phyloP scores from a whole-genome alignment of 2,797 vertebrate genomes.

The Molossus molossus region DNA sequence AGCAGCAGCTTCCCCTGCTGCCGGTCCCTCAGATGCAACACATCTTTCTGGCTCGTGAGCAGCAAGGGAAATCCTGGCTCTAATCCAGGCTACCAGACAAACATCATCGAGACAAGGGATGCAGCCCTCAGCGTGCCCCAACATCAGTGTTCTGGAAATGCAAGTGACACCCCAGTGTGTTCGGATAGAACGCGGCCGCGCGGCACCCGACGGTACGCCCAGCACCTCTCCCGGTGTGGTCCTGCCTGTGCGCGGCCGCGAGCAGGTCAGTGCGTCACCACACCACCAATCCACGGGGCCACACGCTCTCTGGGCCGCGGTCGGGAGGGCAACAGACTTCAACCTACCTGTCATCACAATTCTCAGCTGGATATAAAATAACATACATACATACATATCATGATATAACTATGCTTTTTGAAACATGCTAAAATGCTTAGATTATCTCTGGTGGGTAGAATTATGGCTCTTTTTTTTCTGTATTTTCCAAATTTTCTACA shows the following conservation, averaged over 20 bases:
- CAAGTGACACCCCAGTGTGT: neutral
- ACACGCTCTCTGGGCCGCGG: neutral
- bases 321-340: neutral
- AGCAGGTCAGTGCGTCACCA: neutral
- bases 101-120: neutral
- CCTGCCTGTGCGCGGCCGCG: neutral
- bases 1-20: neutral
- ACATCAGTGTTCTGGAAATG: constrained; percentile 23
- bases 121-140: neutral
- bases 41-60: neutral
- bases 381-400: neutral
- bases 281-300: neutral
- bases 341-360: neutral
- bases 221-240: neutral
- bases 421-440: constrained; percentile 43
- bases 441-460: neutral
- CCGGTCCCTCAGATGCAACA: neutral
- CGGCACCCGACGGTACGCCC: neutral
- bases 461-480: neutral
- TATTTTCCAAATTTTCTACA: constrained; percentile 55
- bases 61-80: neutral
- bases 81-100: constrained; percentile 20
- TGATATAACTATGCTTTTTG: neutral
- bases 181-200: neutral
- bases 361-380: constrained; percentile 24